Base-by-base conservation (phyloP, 2,888 invertebrate species). In the Eurytoma californica region DNA sequence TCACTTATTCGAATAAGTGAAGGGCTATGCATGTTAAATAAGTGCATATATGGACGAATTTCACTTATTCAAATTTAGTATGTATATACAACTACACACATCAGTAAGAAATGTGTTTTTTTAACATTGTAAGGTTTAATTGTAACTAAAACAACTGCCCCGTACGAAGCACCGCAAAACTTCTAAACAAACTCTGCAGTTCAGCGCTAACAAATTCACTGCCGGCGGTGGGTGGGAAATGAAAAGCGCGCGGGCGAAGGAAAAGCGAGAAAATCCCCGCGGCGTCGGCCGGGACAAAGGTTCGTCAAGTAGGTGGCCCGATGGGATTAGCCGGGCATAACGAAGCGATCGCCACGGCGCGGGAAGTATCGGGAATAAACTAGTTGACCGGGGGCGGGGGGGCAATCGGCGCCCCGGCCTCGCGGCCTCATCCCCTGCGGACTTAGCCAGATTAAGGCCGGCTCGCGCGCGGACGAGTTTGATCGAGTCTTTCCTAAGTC, bases 401-500 rank as follows among this genome's bases (percentile, higher is more conserved):
- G n/a, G n/a, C 39, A 12, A n/a, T 39, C 12, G 39, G 12, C 18
- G 16, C 63, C 14, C 63, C 14, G 53, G 53, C 51, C 9, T 14
- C n/a, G 69, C 14, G 20, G 81, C 74, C 61, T 53, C 60, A 49
- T 73, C 80, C 69, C 61, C 60, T 53, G 77, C 76, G 84, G 60
- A 53, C n/a, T 58, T 58, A 18, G 72, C 18, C 55, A 61, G 73
- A 74, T 70, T 78, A 77, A 68, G 72, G 14, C 24, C 28, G 39
- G 72, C 63, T n/a, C 39, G 55, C 63, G 55, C 63, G 85, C 85
- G 86, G 85, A 84, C 87, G 85, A 90, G 89, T 89, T 89, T 89
- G 87, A 90, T 90, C 89, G 88, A 89, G 87, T 88, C 88, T 87
- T 87, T 68, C 58, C 88, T 85, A 86, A 88, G 89, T 89, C 90